Percentiles rank a stretch among this genome's conserved stretches.
Conservation (phyloP, 2,888 invertebrate genomes). For the Polydrusus pterygomalis region DNA sequence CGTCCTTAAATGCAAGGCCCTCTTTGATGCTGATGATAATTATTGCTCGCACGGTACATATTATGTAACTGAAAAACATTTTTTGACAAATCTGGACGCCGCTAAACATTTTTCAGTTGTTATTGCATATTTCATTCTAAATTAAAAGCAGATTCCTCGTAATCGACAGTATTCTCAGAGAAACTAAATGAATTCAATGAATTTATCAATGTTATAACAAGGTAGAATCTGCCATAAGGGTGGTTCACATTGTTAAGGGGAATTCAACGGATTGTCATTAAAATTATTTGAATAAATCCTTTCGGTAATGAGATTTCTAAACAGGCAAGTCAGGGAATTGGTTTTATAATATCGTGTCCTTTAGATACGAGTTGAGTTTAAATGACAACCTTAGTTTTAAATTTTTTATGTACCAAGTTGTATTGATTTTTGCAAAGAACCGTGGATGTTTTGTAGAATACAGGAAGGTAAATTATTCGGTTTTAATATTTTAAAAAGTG, state of each 20-base stretch:
- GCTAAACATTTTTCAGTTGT: too few species aligned
- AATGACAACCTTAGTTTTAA: not conserved
- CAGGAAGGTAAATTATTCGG: too few species aligned
- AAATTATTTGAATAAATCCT: constrained; percentile 30
- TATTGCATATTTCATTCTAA: not conserved
- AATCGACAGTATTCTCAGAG: not conserved
- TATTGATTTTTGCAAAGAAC: too few species aligned
- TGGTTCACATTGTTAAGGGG: constrained; percentile 22
- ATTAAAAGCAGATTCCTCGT: not conserved
- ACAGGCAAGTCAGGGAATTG: not conserved
- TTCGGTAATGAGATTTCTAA: constrained; percentile 32
- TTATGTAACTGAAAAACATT: too few species aligned
- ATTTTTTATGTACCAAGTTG: not conserved
- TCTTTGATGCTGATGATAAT: too few species aligned
- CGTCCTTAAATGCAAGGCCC: too few species aligned
- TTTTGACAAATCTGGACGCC: too few species aligned
- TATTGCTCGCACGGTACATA: too few species aligned
- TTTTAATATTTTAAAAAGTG: too few species aligned
- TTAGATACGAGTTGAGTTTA: not conserved
- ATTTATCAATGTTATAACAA: constrained; percentile 23
- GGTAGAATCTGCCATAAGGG: constrained; percentile 9
- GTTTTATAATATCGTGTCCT: not conserved
- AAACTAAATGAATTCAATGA: constrained; percentile 4
- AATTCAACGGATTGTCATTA: constrained; percentile 24
- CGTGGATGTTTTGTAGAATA: too few species aligned